Evolutionary conservation across 2,113 vertebrate genomes (phyloP).

Genomic region (Sula dactylatra): DNA sequence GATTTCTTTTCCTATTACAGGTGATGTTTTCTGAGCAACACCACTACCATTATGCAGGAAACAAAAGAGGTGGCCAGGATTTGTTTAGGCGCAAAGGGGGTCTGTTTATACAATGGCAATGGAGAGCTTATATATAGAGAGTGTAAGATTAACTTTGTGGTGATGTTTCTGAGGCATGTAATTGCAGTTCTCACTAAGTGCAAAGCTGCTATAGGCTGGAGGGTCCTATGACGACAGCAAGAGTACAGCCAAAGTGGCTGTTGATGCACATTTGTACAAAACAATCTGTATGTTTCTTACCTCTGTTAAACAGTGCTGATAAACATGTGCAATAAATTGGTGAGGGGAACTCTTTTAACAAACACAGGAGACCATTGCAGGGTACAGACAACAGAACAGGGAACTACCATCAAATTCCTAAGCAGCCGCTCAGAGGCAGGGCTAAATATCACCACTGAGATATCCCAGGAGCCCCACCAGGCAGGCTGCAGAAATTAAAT

Average conservation of each 20-base stretch:
- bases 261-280: neutral
- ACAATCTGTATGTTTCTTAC: neutral
- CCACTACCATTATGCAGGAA: neutral
- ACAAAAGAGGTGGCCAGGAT: neutral
- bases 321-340: neutral
- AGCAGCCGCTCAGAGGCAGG: neutral
- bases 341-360: neutral
- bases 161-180: neutral
- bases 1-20: neutral
- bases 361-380: neutral
- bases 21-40: neutral
- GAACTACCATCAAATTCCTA: neutral
- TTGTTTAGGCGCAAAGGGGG: neutral
- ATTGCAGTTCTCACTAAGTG: neutral
- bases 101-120: neutral
- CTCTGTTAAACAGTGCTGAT: neutral
- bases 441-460: neutral
- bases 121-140: neutral
- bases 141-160: neutral
- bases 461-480: neutral
- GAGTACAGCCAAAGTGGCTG: neutral
- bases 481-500: neutral
- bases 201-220: neutral
- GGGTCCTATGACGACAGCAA: neutral
- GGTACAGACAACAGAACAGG: neutral